Evolutionary conservation across 2,113 vertebrate species (phyloP).

Genomic region (Pluvialis apricaria): DNA sequence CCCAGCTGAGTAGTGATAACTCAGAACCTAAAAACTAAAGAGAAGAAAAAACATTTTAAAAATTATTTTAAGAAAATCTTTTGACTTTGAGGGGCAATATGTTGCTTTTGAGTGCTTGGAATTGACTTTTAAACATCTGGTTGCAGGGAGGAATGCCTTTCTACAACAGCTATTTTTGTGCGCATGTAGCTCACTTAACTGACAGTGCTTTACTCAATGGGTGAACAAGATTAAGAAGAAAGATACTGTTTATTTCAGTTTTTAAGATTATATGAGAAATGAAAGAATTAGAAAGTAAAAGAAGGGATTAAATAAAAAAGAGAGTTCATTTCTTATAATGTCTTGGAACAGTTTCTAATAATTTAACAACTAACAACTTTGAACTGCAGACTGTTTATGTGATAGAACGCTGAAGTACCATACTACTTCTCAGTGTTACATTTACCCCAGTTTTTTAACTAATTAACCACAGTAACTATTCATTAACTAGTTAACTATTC

Average conservation of each 20-base stretch:
- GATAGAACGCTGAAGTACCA: background rate
- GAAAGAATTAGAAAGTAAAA: background rate
- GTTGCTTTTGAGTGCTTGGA: background rate
- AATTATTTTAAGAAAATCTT: background rate
- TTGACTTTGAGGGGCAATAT: background rate
- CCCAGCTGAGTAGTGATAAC: background rate
- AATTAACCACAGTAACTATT: background rate
- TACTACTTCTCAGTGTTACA: background rate
- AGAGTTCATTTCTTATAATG: background rate
- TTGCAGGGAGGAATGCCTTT: background rate
- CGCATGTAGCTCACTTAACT: background rate
- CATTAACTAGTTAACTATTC: background rate
- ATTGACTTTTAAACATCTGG: background rate
- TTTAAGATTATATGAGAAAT: background rate
- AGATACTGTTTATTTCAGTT: background rate
- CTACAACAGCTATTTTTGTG: background rate
- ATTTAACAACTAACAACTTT: background rate
- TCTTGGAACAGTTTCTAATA: background rate
- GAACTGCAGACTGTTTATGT: background rate
- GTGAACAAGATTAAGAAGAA: background rate
- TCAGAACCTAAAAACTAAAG: background rate
- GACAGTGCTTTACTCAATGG: accelerated
- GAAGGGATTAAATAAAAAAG: background rate
- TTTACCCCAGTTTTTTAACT: background rate
- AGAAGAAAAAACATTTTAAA: background rate